phyloP scores from a whole-genome alignment of 1,140 invertebrate genomes.

The Drosophila ficusphila region DNA sequence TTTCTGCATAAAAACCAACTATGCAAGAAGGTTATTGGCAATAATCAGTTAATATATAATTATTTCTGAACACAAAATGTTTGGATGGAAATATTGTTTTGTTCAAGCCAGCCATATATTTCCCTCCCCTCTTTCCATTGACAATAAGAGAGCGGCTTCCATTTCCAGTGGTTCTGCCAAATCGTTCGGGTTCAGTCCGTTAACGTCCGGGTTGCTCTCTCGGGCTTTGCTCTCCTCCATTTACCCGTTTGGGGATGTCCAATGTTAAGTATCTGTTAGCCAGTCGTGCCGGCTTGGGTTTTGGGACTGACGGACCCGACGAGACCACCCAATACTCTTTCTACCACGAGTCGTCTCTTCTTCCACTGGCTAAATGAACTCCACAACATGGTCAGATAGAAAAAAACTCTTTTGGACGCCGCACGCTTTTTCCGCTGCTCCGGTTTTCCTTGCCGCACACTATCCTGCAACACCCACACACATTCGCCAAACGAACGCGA shows the following conservation, averaged over 20 bases:
- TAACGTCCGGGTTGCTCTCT: too few species aligned
- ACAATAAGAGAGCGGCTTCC: slow-evolving; percentile 8
- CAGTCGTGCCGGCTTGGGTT: too few species aligned
- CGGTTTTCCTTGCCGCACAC: slow-evolving; percentile 41
- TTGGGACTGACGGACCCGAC: too few species aligned
- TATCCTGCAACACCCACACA: slow-evolving; percentile 16
- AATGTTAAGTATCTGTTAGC: too few species aligned
- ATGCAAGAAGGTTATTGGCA: too few species aligned
- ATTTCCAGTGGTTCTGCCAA: slow-evolving; percentile 9
- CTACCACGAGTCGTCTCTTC: slow-evolving; percentile 8
- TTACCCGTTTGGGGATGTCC: too few species aligned
- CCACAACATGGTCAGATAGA: slow-evolving; percentile 49
- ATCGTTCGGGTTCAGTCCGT: too few species aligned
- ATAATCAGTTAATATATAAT: too few species aligned
- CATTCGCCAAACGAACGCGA: slow-evolving; percentile 24
- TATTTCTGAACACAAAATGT: not conserved
- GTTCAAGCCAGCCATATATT: not conserved
- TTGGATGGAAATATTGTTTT: not conserved
- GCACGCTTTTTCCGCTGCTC: slow-evolving; percentile 64
- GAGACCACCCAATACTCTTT: too few species aligned
- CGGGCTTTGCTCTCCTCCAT: too few species aligned
- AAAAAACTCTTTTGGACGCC: slow-evolving; percentile 64
- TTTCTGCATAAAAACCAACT: too few species aligned
- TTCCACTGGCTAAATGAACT: too few species aligned
- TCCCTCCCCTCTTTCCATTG: not conserved